Evolutionary conservation across 2,888 invertebrate species (phyloP), one percentile per base, ranked within the genome.

Genomic region (Cataglyphis altisquamis): DNA sequence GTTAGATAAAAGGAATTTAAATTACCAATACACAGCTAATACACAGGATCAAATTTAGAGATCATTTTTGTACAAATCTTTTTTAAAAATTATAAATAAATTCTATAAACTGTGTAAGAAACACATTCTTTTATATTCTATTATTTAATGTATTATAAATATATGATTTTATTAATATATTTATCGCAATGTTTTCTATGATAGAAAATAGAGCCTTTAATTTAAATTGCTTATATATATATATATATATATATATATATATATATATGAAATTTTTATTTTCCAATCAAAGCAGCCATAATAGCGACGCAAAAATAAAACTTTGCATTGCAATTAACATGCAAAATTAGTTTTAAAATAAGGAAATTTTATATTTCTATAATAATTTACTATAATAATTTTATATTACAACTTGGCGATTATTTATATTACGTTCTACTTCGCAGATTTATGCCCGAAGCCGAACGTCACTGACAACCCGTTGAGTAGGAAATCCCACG

Each of bases 361-460:
- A 32, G 4, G 32, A 25, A 25, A 32, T 32, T 32, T 32, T 4
- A 32, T 32, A 32, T 32, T 4, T 32, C 32, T 25, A 25, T 25
- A 25, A 25, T 25, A 25, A 25, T 25, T 25, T 25, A 21, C 32
- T 25, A 25, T 25, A 25, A 25, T 25, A 25, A 25, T 25, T 25
- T 25, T 25, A 25, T 25, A 25, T 25, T 25, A 25, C 25, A 25
- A 1, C 25, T 25, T 25, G 1, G 25, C 25, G 25, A 25, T 25
- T 25, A 25, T 25, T 25, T 25, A 25, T 25, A 25, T 25, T 25
- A 25, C 25, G 25, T 25, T 25, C 0, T 25, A 32, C 3, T 32
- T 32, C 32, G 25, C 95, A 99, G 98, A 98, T 93, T 96, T 99
- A 95, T 99, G 99, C 93, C 98, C 98, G 0, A 97, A 97, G 93